Evolutionary conservation across 1,140 invertebrate genomes (phyloP), one percentile per base, ranked within the genome.

Genomic region (Oscheius sp.): DNA sequence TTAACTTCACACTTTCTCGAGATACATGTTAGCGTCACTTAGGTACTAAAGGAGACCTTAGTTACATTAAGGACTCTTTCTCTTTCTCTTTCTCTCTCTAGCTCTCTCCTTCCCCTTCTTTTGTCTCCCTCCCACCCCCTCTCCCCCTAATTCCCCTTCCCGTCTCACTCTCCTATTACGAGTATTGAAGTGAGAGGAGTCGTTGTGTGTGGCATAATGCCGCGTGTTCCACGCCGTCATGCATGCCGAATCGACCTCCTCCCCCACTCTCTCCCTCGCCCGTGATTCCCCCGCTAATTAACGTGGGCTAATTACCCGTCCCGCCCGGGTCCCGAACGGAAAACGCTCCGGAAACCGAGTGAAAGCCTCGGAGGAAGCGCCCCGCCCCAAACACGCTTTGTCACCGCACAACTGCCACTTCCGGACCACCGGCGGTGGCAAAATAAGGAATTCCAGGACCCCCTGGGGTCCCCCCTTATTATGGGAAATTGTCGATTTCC

Each of bases 251-350:
- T 55, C 4, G 15, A 4, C 7, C 49, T 55, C 10, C 38, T 42
- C 38, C n/a, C 38, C n/a, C 38, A 10, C 38, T 42, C 10, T 42
- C 38, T 42, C 38, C 38, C n/a, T 10, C 10, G 38, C 49, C 49
- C 49, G 7, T 55, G 49, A 55, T 55, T 55, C 23, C 23, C 49
- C 49, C 15, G 7, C 49, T 55, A 55, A 55, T 55, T 55, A 55
- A 55, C 49, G 49, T n/a, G n/a, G n/a, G 7, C 7, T 55, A 23
- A 13, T 23, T 23, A 55, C 4, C n/a, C n/a, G n/a, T n/a, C n/a
- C n/a, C n/a, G n/a, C n/a, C n/a, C 7, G 49, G 7, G 49, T 55
- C 49, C 49, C 15, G 49, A 55, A 42, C 49, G 49, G 49, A 55
- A 13, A 26, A 4, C 7, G 49, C 49, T 55, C 4, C 23, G 49